Percentiles rank a stretch among this genome's conserved stretches.
phyloP scores from a whole-genome alignment of 1,140 invertebrate genomes.

The Parasteatoda tepidariorum region DNA sequence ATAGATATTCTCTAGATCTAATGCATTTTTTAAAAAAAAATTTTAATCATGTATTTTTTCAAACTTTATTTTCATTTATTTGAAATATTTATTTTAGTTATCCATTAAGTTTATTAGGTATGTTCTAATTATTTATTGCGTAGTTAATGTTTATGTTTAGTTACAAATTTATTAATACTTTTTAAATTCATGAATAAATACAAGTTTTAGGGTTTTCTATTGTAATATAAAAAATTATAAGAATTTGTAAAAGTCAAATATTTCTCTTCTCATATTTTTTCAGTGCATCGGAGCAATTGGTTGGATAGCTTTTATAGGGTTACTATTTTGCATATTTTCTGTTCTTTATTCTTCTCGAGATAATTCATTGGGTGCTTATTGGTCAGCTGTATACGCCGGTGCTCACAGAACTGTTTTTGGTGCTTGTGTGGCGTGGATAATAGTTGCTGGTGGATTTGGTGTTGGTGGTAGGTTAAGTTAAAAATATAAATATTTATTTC shows the following conservation, averaged over 20 bases:
- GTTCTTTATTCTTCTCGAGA: not conserved
- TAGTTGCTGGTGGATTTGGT: constrained; percentile 9
- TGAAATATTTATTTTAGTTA: too few species aligned
- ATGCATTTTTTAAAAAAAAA: too few species aligned
- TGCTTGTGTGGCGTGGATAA: constrained; percentile 12
- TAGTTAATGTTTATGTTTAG: too few species aligned
- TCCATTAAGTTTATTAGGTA: too few species aligned
- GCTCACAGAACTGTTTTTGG: constrained; percentile 20
- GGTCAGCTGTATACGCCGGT: constrained; percentile 3
- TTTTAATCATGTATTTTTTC: too few species aligned
- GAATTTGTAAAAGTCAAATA: not conserved
- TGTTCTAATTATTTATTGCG: too few species aligned
- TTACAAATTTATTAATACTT: too few species aligned
- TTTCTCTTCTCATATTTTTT: not conserved
- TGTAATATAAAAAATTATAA: not conserved
- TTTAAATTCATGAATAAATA: too few species aligned
- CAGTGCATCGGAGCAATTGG: constrained; percentile 12
- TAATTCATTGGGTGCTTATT: not conserved
- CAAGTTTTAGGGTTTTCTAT: too few species aligned
- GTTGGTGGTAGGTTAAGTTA: constrained; percentile 12
- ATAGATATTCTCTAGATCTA: too few species aligned
- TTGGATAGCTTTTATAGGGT: constrained; percentile 18
- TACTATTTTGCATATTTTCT: not conserved
- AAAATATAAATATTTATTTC: not conserved
- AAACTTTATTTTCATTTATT: too few species aligned